phyloP scores from a whole-genome alignment of 2,113 vertebrate genomes.

The Calcarius ornatus region DNA sequence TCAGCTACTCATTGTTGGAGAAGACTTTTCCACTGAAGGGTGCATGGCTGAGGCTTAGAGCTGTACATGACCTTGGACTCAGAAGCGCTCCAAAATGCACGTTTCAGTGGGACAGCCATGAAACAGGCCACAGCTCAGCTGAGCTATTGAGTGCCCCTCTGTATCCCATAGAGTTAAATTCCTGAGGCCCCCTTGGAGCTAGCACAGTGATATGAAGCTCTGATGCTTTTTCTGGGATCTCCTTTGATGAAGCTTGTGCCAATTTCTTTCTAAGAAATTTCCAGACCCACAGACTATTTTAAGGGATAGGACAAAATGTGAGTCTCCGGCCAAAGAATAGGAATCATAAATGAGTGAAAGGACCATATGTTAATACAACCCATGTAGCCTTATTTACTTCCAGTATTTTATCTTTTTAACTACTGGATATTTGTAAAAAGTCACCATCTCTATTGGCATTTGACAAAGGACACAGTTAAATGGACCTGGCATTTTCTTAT shows the following conservation, averaged over 20 bases:
- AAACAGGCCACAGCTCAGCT: background rate
- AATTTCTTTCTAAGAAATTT: background rate
- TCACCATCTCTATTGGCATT: slow-evolving; percentile 57
- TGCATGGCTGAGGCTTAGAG: background rate
- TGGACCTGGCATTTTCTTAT: slow-evolving; percentile 61
- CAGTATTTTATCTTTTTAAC: slow-evolving; percentile 41
- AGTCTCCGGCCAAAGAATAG: background rate
- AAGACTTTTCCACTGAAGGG: slow-evolving; percentile 1
- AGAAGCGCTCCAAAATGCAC: background rate
- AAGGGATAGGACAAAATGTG: background rate
- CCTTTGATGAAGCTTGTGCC: background rate
- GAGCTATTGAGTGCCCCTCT: background rate
- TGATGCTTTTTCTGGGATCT: background rate
- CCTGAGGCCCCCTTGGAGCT: background rate
- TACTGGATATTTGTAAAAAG: slow-evolving; percentile 58
- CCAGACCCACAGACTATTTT: background rate
- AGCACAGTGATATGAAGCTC: background rate
- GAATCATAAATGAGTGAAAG: slow-evolving; percentile 11
- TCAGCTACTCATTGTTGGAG: background rate
- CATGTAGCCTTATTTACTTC: background rate
- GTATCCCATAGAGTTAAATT: background rate
- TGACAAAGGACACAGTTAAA: slow-evolving; percentile 65
- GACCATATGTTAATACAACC: background rate
- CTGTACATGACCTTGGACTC: background rate
- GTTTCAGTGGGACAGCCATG: background rate